Evolutionary conservation across 2,888 invertebrate species (phyloP).

Genomic region (Stratiomys singularior): DNA sequence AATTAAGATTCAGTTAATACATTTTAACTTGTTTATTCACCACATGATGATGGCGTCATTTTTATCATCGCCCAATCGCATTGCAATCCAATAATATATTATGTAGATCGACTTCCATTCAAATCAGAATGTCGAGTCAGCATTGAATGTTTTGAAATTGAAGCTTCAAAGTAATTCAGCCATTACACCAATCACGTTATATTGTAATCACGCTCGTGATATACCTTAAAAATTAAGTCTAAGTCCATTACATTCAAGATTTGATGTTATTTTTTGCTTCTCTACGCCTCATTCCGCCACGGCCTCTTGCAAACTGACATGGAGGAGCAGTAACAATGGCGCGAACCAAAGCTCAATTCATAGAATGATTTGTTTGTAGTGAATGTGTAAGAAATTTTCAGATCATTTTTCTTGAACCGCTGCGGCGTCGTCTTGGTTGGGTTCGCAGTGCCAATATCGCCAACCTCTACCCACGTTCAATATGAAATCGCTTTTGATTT

Average conservation of each 20-base stretch:
- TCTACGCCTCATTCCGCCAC: too few species aligned
- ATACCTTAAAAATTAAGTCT: not conserved
- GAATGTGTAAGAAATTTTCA: not conserved
- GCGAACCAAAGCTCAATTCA: not conserved
- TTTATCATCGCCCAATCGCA: not conserved
- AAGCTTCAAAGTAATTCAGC: not conserved
- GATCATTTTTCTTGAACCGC: not conserved
- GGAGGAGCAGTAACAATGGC: not conserved
- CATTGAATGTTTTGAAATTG: not conserved
- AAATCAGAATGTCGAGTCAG: not conserved
- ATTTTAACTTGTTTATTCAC: not conserved
- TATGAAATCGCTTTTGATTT: too few species aligned
- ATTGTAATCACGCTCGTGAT: constrained; percentile 6
- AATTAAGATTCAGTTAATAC: not conserved
- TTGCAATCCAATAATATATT: not conserved
- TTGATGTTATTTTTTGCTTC: not conserved
- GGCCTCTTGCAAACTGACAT: not conserved
- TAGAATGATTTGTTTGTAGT: not conserved
- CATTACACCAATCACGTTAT: not conserved
- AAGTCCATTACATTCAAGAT: not conserved
- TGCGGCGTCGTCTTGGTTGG: not conserved
- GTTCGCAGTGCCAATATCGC: not conserved
- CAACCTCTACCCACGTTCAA: not conserved
- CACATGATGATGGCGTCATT: not conserved
- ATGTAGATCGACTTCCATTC: not conserved